phyloP scores from a whole-genome alignment of 2,797 vertebrate genomes.

The Chaunax sp. region DNA sequence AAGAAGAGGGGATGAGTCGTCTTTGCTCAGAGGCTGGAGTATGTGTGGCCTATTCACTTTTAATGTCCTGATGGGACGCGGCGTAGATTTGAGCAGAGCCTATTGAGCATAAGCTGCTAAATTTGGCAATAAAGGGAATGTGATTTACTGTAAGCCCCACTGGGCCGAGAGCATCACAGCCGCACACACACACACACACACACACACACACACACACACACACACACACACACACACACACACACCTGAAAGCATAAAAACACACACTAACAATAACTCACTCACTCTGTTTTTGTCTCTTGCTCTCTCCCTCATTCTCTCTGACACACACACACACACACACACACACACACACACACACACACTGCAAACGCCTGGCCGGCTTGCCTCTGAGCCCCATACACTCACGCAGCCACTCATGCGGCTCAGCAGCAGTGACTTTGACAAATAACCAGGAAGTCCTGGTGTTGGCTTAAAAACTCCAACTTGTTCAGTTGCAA shows the following conservation, averaged over 20 bases:
- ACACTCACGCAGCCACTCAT: slow-evolving; percentile 87
- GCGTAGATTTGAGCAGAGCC: slow-evolving; percentile 93
- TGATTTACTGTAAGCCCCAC: slow-evolving; percentile 98
- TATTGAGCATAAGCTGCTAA: slow-evolving; percentile 97
- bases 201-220: slow-evolving; percentile 68
- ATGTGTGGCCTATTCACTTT: slow-evolving; percentile 90
- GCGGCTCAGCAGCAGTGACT: slow-evolving; percentile 96
- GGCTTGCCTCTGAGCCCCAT: slow-evolving; percentile 82
- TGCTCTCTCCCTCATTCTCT: slow-evolving; percentile 58
- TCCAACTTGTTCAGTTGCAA: slow-evolving; percentile 99
- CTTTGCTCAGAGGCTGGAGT: slow-evolving; percentile 67
- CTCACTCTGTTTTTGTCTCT: slow-evolving; percentile 72
- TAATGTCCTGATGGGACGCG: slow-evolving; percentile 94
- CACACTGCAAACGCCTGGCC: slow-evolving; percentile 59
- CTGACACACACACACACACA: slow-evolving; percentile 76
- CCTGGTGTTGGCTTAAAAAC: slow-evolving; percentile 98
- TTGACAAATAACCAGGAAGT: slow-evolving; percentile 99
- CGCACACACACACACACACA: slow-evolving; percentile 52
- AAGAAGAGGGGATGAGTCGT: slow-evolving; percentile 90
- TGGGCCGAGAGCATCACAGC: slow-evolving; percentile 86
- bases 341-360: slow-evolving; percentile 47
- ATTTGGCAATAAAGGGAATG: slow-evolving; percentile 98
- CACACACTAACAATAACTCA: slow-evolving; percentile 71
- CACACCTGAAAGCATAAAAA: slow-evolving; percentile 56
- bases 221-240: slow-evolving; percentile 40